Evolutionary conservation across 2,113 vertebrate species (phyloP).

Genomic region (Equus przewalskii): DNA sequence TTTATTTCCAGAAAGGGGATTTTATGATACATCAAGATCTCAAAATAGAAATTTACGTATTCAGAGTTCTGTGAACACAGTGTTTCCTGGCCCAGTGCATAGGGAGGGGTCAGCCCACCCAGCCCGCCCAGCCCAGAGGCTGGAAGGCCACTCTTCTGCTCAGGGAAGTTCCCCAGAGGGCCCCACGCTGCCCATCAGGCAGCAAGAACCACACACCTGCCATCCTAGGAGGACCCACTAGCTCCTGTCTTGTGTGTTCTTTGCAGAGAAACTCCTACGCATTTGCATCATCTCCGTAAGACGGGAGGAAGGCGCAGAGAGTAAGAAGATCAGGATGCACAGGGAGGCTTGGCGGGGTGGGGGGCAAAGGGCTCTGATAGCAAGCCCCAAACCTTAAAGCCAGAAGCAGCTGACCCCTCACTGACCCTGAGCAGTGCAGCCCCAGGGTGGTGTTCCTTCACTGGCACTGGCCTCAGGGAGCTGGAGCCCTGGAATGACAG

Average conservation of each 20-base stretch:
- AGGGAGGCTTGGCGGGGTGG: background rate
- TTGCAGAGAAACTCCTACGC: background rate
- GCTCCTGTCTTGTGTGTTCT: background rate
- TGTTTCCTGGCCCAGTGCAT: background rate
- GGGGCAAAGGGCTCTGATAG: accelerated
- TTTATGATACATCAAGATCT: background rate
- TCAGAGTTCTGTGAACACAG: background rate
- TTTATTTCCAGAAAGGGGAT: slow-evolving; percentile 53
- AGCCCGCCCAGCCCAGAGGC: background rate
- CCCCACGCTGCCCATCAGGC: accelerated
- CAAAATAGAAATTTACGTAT: background rate
- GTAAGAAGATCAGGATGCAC: background rate
- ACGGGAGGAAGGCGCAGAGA: accelerated
- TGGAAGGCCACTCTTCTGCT: background rate
- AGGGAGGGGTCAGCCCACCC: background rate
- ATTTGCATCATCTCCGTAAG: background rate
- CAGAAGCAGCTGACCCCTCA: no score
- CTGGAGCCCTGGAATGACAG: accelerated
- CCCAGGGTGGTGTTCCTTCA: background rate
- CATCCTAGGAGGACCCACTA: background rate
- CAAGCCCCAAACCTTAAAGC: background rate
- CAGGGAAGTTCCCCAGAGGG: background rate
- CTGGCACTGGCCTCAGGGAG: background rate
- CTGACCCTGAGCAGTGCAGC: background rate
- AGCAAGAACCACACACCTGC: no score